These are phyloP conservation scores for Pollenia labialis DNA, from an alignment of 2,888 invertebrate species.

Conservation along the genomic window DNA sequence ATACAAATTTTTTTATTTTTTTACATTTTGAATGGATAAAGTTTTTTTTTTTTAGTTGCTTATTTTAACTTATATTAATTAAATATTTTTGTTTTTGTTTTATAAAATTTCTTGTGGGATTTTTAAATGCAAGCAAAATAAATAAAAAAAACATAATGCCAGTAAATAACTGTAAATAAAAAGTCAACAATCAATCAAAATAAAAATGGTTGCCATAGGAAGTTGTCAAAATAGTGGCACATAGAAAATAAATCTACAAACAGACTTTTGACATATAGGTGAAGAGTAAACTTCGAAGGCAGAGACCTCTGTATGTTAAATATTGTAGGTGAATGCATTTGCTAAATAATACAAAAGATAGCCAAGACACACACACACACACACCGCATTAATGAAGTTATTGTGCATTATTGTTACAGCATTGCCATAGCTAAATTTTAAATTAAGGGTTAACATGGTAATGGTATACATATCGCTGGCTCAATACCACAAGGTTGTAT, in stretches of 20 bases:
- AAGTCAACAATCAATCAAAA: slow-evolving; percentile 65
- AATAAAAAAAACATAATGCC: slow-evolving; percentile 68
- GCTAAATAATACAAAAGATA: neutral
- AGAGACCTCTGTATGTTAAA: slow-evolving; percentile 9
- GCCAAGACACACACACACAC: neutral
- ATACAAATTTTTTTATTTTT: slow-evolving; percentile 19
- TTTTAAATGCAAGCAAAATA: slow-evolving; percentile 24
- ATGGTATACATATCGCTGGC: too few relatives aligned
- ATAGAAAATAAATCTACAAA: neutral
- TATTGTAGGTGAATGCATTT: neutral
- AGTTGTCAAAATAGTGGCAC: slow-evolving; percentile 71
- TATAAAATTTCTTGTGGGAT: neutral
- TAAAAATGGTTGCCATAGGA: slow-evolving; percentile 77
- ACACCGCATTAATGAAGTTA: neutral
- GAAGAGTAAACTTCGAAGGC: neutral
- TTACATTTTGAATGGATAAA: slow-evolving; percentile 42
- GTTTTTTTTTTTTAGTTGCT: slow-evolving; percentile 49
- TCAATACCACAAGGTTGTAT: too few relatives aligned
- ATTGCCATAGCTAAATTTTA: neutral
- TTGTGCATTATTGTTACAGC: neutral
- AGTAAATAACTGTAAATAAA: slow-evolving; percentile 76
- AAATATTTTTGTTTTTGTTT: neutral
- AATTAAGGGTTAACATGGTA: too few relatives aligned
- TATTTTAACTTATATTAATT: neutral
- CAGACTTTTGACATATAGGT: neutral